Base-by-base conservation (phyloP, 2,797 vertebrate species). In the Mus caroli region DNA sequence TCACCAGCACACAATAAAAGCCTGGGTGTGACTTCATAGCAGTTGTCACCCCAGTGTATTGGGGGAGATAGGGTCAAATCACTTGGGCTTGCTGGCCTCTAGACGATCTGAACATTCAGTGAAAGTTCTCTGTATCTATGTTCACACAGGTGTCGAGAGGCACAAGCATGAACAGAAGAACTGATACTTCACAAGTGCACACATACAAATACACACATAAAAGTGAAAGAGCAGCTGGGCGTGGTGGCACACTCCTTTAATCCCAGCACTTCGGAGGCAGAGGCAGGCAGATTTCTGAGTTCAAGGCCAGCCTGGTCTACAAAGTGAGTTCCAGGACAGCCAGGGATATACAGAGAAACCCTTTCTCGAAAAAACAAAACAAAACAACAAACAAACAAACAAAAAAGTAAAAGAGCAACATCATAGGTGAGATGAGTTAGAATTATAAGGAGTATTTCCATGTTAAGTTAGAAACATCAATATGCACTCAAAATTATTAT, bases 361-460 rank as follows among this genome's bases (percentile, higher is more conserved):
- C 43, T 43, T 3, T 43, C 43, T 43, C 43, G 5, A 43, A 43
- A 43, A 43, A 43, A 43, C 43, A 43, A 43, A 43, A 43, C 43
- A 43, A 43, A 43, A 43, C 43, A 43, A 43, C 43, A 43, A 43
- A 43, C 0, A 43, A 43, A 43, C 43, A 43, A 43, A 43, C 2
- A 2, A 43, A 43, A 43, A 43, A 43, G 40, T 43, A 5, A 43
- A 43, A 43, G 9, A 28, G 24, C 6, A 50, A 31, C 14, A 50
- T 15, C 26, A 77, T 31, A 34, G 20, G 15, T 1, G 37, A 28
- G 20, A 31, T 40, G 19, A n/a, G 50, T 69, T 80, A 85, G 75
- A 76, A 92, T 80, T 94, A 31, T 75, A 83, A 69, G 82, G 82
- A 2, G n/a, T 26, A 90, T 60, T 91, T 26, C 3, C 37, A 84